phyloP scores from a whole-genome alignment of 2,888 invertebrate species.

The Thecocarcelia acutangulata region DNA sequence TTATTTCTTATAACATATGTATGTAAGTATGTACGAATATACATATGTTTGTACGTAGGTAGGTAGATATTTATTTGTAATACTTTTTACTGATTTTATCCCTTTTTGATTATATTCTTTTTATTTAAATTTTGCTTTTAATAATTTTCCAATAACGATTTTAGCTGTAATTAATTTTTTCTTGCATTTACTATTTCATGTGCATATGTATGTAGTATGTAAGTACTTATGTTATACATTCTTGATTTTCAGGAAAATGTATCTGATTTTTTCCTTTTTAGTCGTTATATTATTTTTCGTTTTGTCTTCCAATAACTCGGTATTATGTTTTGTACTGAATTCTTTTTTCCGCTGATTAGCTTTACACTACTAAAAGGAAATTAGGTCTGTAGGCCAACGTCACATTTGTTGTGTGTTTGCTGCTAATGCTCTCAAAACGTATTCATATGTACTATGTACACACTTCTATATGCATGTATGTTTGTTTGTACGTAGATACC shows the following conservation, averaged over 20 bases:
- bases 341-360: conserved; percentile 48
- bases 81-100: no score
- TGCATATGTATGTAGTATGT: neutral
- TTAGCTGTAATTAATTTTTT: neutral
- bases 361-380: conserved; percentile 65
- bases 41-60: no score
- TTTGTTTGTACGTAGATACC: no score
- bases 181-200: no score
- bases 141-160: neutral
- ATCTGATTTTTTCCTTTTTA: conserved; percentile 27
- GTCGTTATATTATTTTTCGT: conserved; percentile 20
- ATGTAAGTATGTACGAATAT: no score
- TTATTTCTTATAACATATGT: no score
- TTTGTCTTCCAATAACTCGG: conserved; percentile 35
- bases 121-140: neutral
- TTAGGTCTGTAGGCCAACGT: conserved; percentile 73
- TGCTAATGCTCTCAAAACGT: conserved; percentile 41
- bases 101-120: neutral
- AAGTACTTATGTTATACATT: conserved; percentile 2
- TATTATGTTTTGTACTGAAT: conserved; percentile 25
- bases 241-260: conserved; percentile 43
- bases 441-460: neutral
- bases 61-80: no score
- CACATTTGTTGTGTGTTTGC: conserved; percentile 42
- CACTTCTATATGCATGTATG: no score